These are phyloP conservation scores for Subanguina moxae DNA, from an alignment of 1,140 invertebrate species.

Conservation along the genomic window DNA sequence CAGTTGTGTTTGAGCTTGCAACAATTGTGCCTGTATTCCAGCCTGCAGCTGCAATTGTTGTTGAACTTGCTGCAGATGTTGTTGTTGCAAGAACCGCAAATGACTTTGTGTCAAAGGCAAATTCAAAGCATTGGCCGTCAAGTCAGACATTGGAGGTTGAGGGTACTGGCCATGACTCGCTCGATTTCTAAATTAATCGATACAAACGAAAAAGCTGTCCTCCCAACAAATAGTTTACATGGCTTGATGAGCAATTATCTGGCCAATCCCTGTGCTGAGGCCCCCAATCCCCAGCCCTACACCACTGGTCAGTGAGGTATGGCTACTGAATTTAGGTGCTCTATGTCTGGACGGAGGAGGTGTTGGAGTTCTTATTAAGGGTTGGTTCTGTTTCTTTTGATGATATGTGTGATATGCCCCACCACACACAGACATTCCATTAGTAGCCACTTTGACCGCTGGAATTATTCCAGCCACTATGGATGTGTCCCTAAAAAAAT, in stretches of 20 bases:
- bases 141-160: not conserved
- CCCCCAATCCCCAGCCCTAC: not conserved
- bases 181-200: not conserved
- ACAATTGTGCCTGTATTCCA: not conserved
- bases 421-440: not conserved
- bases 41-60: constrained; percentile 1
- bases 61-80: not conserved
- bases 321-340: not conserved
- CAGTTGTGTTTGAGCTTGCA: not conserved
- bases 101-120: not conserved
- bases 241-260: constrained; percentile 1
- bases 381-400: not conserved
- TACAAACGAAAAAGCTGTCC: not conserved
- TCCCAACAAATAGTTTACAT: not conserved
- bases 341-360: not conserved
- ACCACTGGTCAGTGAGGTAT: not conserved
- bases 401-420: not conserved
- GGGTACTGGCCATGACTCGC: not conserved
- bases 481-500: not conserved
- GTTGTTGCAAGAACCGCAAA: not conserved
- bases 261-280: not conserved
- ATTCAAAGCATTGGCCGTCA: not conserved
- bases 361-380: not conserved
- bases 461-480: not conserved
- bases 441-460: not conserved